Base-by-base conservation (phyloP, 2,888 invertebrate genomes). In the Parnassius smintheus region DNA sequence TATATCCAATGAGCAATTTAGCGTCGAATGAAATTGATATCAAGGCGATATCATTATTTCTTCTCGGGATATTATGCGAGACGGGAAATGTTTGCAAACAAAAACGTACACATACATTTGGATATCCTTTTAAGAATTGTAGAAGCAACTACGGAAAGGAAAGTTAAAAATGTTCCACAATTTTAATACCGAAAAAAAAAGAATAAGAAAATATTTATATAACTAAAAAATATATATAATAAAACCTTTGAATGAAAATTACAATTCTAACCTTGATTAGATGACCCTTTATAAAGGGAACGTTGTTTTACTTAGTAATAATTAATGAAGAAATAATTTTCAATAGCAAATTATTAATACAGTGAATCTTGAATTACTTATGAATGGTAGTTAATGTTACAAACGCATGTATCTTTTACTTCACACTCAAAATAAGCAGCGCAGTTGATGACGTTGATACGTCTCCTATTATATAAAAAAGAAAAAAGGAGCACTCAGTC, bases 281-380 rank as follows among this genome's bases (percentile, higher is more conserved):
- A 55, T 63, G 63, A 63, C 56, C 63, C 56, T 35, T 59, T 50
- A 52, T 63, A 56, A 63, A 55, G 55, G 51, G 62, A 59, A 62
- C 44, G 46, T 56, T 55, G 55, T 56, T 56, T 52, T 35, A 35
- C 35, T 59, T 49, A 63, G 55, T 44, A 35, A 18, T 61, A 45
- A 45, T 53, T 62, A 12, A 59, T 49, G 50, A 56, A 49, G 63
- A 53, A 53, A 4, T 2, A n/a, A 48, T 45, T 42, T 52, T 48
- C 41, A 59, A 57, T n/a, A 42, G 57, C 25, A 58, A 13, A 42
- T 46, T 12, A 41, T 44, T 44, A 11, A 11, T 11, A 44, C 42
- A 52, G 25, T 41, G 13, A 46, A 22, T 35, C 9, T 51, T 13
- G 9, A 9, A 44, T 44, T 18, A 25, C 25, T 56, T 9, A 44